phyloP scores from a whole-genome alignment of 53 echinoderm and acorn worm genomes.

The Temnopleurus reevesii region DNA sequence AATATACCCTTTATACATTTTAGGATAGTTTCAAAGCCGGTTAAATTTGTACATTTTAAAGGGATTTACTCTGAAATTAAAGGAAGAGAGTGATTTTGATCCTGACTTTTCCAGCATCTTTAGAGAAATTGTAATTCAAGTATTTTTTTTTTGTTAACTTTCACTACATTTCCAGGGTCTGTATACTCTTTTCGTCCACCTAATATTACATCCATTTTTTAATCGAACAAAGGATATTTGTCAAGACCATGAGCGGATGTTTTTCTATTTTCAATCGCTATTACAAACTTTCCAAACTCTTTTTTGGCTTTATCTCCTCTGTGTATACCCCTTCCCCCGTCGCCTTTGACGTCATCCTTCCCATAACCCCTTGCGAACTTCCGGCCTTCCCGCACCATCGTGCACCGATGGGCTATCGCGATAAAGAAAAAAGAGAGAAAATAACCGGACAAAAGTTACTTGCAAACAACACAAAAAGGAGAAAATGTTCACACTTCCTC shows the following conservation, averaged over 20 bases:
- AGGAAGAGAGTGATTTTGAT: too few species aligned
- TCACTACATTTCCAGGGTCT: too few species aligned
- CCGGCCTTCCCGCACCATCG: slow-evolving; percentile 24
- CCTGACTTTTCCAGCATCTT: too few species aligned
- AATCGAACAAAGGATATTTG: background rate
- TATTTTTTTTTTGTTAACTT: too few species aligned
- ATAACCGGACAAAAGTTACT: too few species aligned
- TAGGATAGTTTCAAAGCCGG: too few species aligned
- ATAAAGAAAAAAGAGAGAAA: too few species aligned
- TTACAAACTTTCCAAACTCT: background rate
- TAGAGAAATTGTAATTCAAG: too few species aligned
- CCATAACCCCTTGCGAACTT: slow-evolving; percentile 47
- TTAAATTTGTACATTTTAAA: too few species aligned
- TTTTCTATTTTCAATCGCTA: background rate
- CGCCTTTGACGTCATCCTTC: slow-evolving; percentile 54
- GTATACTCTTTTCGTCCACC: background rate
- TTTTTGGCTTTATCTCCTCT: background rate
- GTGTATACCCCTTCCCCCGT: background rate
- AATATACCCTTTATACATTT: too few species aligned
- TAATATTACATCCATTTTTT: background rate
- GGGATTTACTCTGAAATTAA: too few species aligned
- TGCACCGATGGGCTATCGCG: slow-evolving; percentile 40
- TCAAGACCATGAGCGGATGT: background rate
- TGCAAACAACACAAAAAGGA: background rate
- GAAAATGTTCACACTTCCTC: too few species aligned